phyloP scores from a whole-genome alignment of 2,888 invertebrate genomes.

The Parascotia fuliginaria region DNA sequence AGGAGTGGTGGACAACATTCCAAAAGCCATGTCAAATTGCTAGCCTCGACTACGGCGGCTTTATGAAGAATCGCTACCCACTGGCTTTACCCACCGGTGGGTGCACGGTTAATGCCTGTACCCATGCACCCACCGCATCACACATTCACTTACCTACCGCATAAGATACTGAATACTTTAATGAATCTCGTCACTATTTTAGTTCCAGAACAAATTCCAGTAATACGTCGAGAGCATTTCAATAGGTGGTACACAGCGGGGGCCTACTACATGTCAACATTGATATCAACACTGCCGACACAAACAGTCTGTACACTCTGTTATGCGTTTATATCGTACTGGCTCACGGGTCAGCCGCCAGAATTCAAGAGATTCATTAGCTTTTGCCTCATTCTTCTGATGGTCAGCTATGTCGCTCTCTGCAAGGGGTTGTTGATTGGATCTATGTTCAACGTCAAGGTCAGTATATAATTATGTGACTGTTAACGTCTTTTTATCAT shows the following conservation, averaged over 20 bases:
- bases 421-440: constrained; percentile 95
- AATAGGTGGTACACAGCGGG: constrained; percentile 96
- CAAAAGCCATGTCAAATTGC: too few relatives aligned
- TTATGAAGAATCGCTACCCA: too few relatives aligned
- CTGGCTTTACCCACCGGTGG: too few relatives aligned
- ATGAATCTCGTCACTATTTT: constrained; percentile 34
- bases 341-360: constrained; percentile 94
- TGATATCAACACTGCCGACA: constrained; percentile 92
- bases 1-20: too few relatives aligned
- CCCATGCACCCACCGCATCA: too few relatives aligned
- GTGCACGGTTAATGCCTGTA: too few relatives aligned
- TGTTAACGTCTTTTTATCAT: too few relatives aligned
- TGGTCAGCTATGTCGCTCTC: constrained; percentile 94
- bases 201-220: constrained; percentile 94
- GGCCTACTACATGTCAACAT: constrained; percentile 92
- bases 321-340: constrained; percentile 93
- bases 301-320: constrained; percentile 91
- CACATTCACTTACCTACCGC: too few relatives aligned
- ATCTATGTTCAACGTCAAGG: constrained; percentile 92
- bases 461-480: constrained; percentile 54
- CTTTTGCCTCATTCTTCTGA: constrained; percentile 90
- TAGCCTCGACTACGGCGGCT: too few relatives aligned
- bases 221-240: constrained; percentile 93
- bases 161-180: too few relatives aligned
- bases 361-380: constrained; percentile 90